Evolutionary conservation across 2,113 vertebrate genomes (phyloP).

Genomic region (Mus pahari): DNA sequence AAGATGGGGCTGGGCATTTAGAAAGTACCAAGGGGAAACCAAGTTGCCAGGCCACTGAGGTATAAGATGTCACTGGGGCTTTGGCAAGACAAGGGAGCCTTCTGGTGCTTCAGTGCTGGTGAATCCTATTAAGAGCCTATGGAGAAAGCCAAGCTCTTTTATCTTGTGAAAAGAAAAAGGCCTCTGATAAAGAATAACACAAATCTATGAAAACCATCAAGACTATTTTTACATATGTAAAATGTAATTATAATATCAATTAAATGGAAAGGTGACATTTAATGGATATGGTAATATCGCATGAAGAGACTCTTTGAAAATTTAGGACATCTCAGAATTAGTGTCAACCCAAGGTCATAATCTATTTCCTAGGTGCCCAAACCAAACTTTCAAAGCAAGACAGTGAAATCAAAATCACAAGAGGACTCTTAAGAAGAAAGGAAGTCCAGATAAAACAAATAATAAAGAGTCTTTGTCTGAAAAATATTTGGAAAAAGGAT

Average conservation of each 20-base stretch:
- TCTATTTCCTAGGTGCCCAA: constrained; percentile 6
- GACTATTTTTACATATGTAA: constrained; percentile 61
- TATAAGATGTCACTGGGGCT: constrained; percentile 9
- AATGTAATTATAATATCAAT: constrained; percentile 70
- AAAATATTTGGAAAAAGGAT: constrained; percentile 37
- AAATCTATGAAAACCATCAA: constrained; percentile 68
- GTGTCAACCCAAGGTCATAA: constrained; percentile 41
- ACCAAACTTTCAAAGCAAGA: background rate
- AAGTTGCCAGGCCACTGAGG: background rate
- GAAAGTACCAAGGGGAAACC: background rate
- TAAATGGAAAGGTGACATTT: constrained; percentile 45
- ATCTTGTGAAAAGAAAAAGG: constrained; percentile 50
- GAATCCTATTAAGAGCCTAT: constrained; percentile 64
- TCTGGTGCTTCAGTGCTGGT: constrained; percentile 23
- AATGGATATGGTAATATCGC: background rate
- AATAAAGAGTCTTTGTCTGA: constrained; percentile 26
- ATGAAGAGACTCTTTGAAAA: constrained; percentile 43
- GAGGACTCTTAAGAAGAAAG: constrained; percentile 33
- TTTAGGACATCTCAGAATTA: constrained; percentile 41
- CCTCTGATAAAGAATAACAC: constrained; percentile 60
- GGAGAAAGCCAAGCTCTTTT: constrained; percentile 68
- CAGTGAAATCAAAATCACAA: background rate
- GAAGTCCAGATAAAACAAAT: constrained; percentile 50
- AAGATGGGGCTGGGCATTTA: background rate
- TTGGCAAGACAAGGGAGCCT: constrained; percentile 37